Percentiles rank a stretch among this genome's conserved stretches.
phyloP scores from a whole-genome alignment of 2,797 vertebrate genomes.

The Pelochelys cantorii region DNA sequence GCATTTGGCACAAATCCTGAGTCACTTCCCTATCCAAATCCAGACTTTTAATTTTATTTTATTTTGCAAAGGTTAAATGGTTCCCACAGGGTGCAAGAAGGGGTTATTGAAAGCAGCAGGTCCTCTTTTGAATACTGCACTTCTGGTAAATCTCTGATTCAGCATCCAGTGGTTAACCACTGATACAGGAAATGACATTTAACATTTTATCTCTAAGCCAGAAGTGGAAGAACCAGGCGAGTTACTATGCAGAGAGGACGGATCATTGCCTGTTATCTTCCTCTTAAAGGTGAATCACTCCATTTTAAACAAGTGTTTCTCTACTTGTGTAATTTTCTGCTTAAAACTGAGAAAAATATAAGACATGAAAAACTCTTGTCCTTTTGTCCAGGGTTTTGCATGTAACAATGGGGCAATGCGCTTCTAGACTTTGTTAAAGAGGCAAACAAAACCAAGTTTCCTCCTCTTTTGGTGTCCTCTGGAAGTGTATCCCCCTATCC shows the following conservation, averaged over 20 bases:
- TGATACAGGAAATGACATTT: conserved; percentile 85
- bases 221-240: conserved; percentile 82
- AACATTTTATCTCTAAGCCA: conserved; percentile 82
- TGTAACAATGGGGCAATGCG: not conserved
- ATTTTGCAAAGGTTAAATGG: conserved; percentile 64
- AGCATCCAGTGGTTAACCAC: conserved; percentile 83
- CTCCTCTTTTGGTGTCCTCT: conserved; percentile 46
- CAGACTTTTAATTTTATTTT: not conserved
- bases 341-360: conserved; percentile 27
- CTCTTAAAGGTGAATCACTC: conserved; percentile 76
- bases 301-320: conserved; percentile 49
- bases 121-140: conserved; percentile 76
- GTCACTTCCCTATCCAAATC: conserved; percentile 18
- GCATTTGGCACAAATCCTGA: not conserved
- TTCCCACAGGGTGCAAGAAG: conserved; percentile 77
- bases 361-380: conserved; percentile 31
- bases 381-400: not conserved
- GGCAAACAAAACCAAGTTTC: conserved; percentile 17
- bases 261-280: conserved; percentile 76
- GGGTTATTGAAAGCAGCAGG: conserved; percentile 79
- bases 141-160: conserved; percentile 85
- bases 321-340: conserved; percentile 25
- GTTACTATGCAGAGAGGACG: conserved; percentile 78
- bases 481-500: conserved; percentile 27
- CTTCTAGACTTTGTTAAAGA: conserved; percentile 29